Conservation (phyloP, 2,113 vertebrate species). For the Notothenia rossii region DNA sequence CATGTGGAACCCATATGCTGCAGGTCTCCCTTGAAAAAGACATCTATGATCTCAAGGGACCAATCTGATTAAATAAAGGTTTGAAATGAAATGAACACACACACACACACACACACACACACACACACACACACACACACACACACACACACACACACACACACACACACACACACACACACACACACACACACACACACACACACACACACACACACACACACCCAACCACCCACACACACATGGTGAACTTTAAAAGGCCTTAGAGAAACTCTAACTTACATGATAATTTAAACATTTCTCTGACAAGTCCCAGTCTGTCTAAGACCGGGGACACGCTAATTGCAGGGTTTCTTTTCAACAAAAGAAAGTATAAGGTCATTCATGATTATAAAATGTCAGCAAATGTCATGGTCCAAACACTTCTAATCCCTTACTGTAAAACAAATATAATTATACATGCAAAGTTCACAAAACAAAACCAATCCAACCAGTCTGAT, state of each 20-base stretch:
- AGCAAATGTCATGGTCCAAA: not conserved
- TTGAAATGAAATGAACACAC: no score
- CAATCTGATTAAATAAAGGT: no score
- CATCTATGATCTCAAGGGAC: no score
- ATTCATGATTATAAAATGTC: constrained; percentile 15
- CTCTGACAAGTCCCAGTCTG: constrained; percentile 25
- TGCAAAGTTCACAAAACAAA: not conserved
- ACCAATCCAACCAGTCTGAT: not conserved
- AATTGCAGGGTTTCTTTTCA: constrained; percentile 3
- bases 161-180: not conserved
- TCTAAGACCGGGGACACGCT: not conserved
- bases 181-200: not conserved
- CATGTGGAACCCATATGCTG: no score
- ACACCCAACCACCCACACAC: not conserved
- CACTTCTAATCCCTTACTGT: not conserved
- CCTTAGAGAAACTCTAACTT: not conserved
- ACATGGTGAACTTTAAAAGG: not conserved
- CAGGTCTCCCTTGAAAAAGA: no score
- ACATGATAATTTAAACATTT: not conserved
- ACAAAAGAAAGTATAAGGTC: not conserved
- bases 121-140: constrained; percentile 10
- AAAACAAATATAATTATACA: not conserved
- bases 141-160: constrained; percentile 13
- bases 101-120: constrained; percentile 8
- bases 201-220: constrained; percentile 6